These are phyloP conservation scores for Pseudachorutes palmiensis DNA, from an alignment of 1,140 invertebrate genomes.

Conservation along the genomic window DNA sequence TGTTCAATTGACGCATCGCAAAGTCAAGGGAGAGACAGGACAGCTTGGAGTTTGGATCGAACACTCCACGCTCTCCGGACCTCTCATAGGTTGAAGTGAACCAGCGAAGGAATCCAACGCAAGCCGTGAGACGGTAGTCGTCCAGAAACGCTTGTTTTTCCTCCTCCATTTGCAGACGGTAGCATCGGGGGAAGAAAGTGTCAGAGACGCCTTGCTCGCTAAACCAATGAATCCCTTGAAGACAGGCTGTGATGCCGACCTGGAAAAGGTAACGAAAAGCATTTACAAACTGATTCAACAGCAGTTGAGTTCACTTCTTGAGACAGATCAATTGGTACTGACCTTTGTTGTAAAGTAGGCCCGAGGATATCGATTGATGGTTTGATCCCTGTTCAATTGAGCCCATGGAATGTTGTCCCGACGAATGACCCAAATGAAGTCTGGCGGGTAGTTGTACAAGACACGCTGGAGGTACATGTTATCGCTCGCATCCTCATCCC, in stretches of 20 bases:
- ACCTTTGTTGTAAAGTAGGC: slow-evolving; percentile 85
- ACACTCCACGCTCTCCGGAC: slow-evolving; percentile 37
- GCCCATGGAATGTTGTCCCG: slow-evolving; percentile 67
- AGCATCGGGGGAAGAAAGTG: slow-evolving; percentile 76
- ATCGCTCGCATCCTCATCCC: slow-evolving; percentile 31
- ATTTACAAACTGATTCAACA: no score
- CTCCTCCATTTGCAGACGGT: slow-evolving; percentile 73
- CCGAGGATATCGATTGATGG: slow-evolving; percentile 67
- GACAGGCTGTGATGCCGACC: slow-evolving; percentile 65
- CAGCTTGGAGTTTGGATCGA: slow-evolving; percentile 37
- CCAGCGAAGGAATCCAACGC: slow-evolving; percentile 70
- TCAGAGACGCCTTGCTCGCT: slow-evolving; percentile 69
- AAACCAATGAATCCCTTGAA: slow-evolving; percentile 83
- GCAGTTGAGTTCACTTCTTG: no score
- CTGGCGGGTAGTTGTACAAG: slow-evolving; percentile 52
- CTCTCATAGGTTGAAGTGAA: slow-evolving; percentile 53
- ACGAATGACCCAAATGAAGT: slow-evolving; percentile 80
- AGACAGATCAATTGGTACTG: slow-evolving; percentile 38
- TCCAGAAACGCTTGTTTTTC: slow-evolving; percentile 80
- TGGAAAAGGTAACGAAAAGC: slow-evolving; percentile 34
- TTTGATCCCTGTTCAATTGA: slow-evolving; percentile 46
- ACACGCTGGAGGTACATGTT: slow-evolving; percentile 42
- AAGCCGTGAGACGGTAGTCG: slow-evolving; percentile 80
- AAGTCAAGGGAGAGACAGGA: slow-evolving; percentile 38
- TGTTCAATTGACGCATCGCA: slow-evolving; percentile 47